A percentile compares a stretch with the other conserved stretches of the same genome.
Conservation (phyloP, 1,140 invertebrate genomes). For the Propsilocerus akamusi region DNA sequence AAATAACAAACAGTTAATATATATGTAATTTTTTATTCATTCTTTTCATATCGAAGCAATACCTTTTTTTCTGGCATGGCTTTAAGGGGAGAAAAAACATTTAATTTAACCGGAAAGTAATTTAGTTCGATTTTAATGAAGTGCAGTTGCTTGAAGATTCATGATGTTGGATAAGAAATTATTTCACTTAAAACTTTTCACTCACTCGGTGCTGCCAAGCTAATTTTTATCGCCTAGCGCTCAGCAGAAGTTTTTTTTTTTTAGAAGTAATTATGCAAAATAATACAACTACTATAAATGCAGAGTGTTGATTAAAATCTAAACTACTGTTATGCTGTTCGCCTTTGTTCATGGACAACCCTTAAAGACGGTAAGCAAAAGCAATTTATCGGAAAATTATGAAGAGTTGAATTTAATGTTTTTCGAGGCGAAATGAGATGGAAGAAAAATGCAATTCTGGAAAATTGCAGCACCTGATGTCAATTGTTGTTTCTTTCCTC, state of each 20-base stretch:
- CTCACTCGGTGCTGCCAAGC: not conserved
- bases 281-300: not conserved
- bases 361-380: conserved; percentile 1
- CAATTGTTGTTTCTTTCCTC: too few relatives aligned
- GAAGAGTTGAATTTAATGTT: too few relatives aligned
- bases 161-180: not conserved
- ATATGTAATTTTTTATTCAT: too few relatives aligned
- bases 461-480: not conserved
- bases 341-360: not conserved
- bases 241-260: not conserved
- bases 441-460: conserved; percentile 1
- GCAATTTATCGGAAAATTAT: conserved; percentile 2
- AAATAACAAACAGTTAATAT: too few relatives aligned
- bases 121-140: too few relatives aligned
- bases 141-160: not conserved
- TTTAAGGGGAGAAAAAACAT: too few relatives aligned
- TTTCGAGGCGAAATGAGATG: not conserved
- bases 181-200: not conserved
- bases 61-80: too few relatives aligned
- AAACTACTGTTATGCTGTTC: too few relatives aligned
- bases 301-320: conserved; percentile 2
- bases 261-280: conserved; percentile 1
- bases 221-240: not conserved
- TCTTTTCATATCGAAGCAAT: too few relatives aligned
- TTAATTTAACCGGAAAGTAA: too few relatives aligned